phyloP scores from a whole-genome alignment of 2,888 invertebrate genomes.

The Dryadula phaetusa region DNA sequence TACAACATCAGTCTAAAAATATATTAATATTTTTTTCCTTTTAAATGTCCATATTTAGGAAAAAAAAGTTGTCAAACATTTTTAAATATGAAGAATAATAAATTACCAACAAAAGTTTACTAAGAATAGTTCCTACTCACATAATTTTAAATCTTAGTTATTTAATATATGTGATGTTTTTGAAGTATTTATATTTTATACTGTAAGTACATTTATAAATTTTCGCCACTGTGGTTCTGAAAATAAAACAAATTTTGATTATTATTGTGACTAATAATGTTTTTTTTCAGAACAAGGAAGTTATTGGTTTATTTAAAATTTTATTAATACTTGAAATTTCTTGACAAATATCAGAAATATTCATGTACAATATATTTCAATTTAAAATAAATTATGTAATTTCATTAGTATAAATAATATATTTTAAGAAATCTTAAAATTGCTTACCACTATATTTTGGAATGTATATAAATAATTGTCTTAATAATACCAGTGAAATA shows the following conservation, averaged over 20 bases:
- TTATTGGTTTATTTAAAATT: neutral
- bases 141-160: neutral
- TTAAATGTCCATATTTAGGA: too few relatives aligned
- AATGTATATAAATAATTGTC: slow-evolving; percentile 75
- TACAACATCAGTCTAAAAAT: too few relatives aligned
- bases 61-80: too few relatives aligned
- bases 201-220: slow-evolving; percentile 57
- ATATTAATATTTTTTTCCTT: too few relatives aligned
- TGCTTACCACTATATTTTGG: slow-evolving; percentile 74
- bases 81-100: neutral
- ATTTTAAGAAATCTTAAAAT: neutral
- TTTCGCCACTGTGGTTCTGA: slow-evolving; percentile 71
- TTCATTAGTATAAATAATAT: neutral
- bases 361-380: too few relatives aligned
- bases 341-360: too few relatives aligned
- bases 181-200: too few relatives aligned
- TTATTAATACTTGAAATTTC: too few relatives aligned
- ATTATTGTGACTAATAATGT: neutral
- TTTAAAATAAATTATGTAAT: too few relatives aligned
- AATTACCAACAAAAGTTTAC: neutral
- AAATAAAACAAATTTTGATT: slow-evolving; percentile 42
- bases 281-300: too few relatives aligned
- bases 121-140: neutral
- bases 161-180: too few relatives aligned
- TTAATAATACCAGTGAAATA: slow-evolving; percentile 72